phyloP scores from a whole-genome alignment of 2,888 invertebrate species.

The Julus scanicus region DNA sequence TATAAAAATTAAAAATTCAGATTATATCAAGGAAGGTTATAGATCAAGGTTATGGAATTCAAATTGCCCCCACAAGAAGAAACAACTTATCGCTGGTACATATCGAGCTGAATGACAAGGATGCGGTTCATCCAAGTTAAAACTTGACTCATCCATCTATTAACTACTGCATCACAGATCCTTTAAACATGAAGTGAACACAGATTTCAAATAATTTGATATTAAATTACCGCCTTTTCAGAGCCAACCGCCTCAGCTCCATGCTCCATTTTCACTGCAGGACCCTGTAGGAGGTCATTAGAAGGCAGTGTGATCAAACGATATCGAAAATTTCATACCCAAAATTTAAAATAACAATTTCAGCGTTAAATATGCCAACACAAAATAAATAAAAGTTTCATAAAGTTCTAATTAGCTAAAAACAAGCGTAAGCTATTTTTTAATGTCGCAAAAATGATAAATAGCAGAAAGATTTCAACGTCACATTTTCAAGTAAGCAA shows the following conservation, averaged over 20 bases:
- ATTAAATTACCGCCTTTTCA: background rate
- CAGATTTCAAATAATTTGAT: background rate
- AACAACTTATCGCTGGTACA: background rate
- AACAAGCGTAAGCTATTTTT: too few species aligned
- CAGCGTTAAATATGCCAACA: too few species aligned
- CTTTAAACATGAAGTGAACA: too few species aligned
- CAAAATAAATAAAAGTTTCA: too few species aligned
- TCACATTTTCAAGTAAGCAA: background rate
- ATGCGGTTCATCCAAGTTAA: background rate
- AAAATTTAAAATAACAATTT: background rate
- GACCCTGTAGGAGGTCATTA: background rate
- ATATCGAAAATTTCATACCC: background rate
- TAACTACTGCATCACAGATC: background rate
- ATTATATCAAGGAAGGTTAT: background rate
- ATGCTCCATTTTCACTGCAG: slow-evolving; percentile 19
- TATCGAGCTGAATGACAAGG: background rate
- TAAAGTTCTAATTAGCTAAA: too few species aligned
- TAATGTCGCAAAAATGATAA: too few species aligned
- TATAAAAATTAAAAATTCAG: background rate
- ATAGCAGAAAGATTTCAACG: too few species aligned
- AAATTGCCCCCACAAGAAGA: background rate
- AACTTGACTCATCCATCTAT: background rate
- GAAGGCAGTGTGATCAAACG: background rate
- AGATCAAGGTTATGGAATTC: background rate
- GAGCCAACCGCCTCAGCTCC: background rate